Evolutionary conservation across 2,113 vertebrate genomes (phyloP).

Genomic region (Ptychochromis oligacanthus): DNA sequence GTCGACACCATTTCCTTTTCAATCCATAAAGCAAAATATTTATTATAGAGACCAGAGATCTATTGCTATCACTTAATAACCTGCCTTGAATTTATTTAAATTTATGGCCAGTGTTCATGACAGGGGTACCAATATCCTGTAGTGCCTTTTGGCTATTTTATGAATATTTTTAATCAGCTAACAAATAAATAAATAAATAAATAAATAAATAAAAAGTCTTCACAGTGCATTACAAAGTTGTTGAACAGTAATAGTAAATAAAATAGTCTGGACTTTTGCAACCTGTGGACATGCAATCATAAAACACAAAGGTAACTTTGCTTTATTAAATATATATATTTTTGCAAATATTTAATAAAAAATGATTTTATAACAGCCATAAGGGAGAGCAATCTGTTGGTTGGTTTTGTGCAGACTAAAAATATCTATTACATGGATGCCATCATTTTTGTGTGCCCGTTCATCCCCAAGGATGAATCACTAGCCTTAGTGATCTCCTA

Average conservation of each 20-base stretch:
- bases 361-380: neutral
- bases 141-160: neutral
- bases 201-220: no score
- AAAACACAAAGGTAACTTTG: neutral
- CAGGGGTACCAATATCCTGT: fast-evolving
- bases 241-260: neutral
- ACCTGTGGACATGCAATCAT: neutral
- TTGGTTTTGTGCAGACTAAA: slow-evolving; percentile 2
- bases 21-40: no score
- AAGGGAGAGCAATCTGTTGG: slow-evolving; percentile 1
- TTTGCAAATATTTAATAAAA: neutral
- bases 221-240: neutral
- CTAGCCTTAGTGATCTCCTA: neutral
- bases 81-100: neutral
- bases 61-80: neutral
- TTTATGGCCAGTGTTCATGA: neutral
- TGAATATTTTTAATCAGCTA: neutral
- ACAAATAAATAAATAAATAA: neutral
- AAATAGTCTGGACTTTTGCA: neutral
- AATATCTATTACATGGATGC: neutral
- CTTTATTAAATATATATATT: neutral
- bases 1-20: neutral
- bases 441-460: neutral
- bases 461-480: slow-evolving; percentile 1
- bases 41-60: no score